Base-by-base conservation (phyloP, 2,888 invertebrate genomes). In the Beris morrisii region DNA sequence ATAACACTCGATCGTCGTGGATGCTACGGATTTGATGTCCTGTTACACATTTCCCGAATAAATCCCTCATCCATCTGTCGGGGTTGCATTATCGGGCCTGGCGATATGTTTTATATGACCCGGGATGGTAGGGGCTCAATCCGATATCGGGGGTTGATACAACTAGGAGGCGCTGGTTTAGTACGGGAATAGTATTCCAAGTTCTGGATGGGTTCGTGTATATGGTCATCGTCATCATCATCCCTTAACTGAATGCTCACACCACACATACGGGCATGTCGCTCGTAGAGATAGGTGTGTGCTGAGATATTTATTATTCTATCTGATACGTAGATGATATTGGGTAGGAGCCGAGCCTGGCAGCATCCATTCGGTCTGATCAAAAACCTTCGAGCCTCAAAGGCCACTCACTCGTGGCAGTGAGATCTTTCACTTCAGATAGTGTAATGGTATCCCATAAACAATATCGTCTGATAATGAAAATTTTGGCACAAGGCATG, bases 41-140 rank as follows among this genome's bases (percentile, higher is more conserved):
- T 67, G 71, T 72, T 72, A 73, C 72, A 73, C 71, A 73, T 72
- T 72, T 72, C 69, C 69, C 66, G 64, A 71, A 72, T 72, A 73
- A 73, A 73, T 73, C 72, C 71, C 72, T 73, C 72, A 73, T 73
- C 70, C 70, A 73, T 73, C 71, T 73, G 72, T 71, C 72, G 70
- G 70, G 71, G 46, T 70, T 70, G 71, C 70, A 71, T 71, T 71
- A 71, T 71, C 57, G 43, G 46, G 50, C 50, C 50, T 48, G 22
- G 31, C 55, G 46, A 65, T 65, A 65, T 64, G 64, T 64, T 64
- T 54, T 64, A 64, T 64, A 64, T 32, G 54, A 28, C 28, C 53
- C 32, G 12, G 43, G 48, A 28, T 45, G 22, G 22, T 22, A 32
- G 11, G 52, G 43, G 38, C 38, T 12, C 9, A 52, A 43, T 53